phyloP scores from a whole-genome alignment of 1,140 invertebrate genomes.

The Ditylenchus dipsaci region DNA sequence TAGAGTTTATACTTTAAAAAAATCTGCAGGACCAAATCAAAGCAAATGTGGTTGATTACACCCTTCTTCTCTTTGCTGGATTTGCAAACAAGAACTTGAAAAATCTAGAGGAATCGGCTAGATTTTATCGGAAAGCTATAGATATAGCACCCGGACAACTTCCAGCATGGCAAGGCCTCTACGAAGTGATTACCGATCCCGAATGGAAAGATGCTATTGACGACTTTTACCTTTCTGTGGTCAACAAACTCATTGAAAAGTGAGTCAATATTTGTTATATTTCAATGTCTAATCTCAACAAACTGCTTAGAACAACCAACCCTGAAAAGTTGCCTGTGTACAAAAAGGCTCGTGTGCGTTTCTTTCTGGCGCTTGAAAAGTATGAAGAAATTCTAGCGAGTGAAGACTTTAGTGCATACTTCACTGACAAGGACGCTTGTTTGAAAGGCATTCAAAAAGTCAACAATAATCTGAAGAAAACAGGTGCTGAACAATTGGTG shows the following conservation, averaged over 20 bases:
- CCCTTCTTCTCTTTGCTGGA: slow-evolving; percentile 8
- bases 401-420: neutral
- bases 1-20: neutral
- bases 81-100: neutral
- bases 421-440: neutral
- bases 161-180: neutral
- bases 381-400: neutral
- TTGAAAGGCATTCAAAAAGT: too few species aligned
- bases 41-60: neutral
- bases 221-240: neutral
- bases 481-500: too few species aligned
- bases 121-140: neutral
- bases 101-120: neutral
- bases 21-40: neutral
- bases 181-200: neutral
- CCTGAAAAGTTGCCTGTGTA: neutral
- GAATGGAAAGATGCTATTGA: neutral
- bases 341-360: neutral
- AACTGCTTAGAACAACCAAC: neutral
- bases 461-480: too few species aligned
- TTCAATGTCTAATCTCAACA: neutral
- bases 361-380: neutral
- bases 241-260: neutral
- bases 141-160: neutral
- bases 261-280: neutral